Base-by-base conservation (phyloP, 2,888 invertebrate species). In the Noctua pronuba region DNA sequence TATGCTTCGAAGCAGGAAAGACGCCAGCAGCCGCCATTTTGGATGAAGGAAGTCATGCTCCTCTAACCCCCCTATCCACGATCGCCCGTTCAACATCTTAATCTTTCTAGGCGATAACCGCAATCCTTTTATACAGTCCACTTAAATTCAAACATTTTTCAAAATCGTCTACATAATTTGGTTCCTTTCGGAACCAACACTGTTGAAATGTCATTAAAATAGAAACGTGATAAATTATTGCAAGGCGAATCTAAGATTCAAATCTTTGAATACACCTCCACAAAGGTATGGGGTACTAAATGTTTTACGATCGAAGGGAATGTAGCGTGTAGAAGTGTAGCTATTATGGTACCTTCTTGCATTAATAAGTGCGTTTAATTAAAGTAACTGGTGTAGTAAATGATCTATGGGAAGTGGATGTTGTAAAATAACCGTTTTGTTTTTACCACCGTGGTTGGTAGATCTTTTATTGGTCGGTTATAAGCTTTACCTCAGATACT, bases 281-380 rank as follows among this genome's bases (percentile, higher is more conserved):
- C 8, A 41, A 41, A 31, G 46, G 70, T 58, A 64, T 62, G 67
- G 49, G 44, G 68, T 38, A 64, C 58, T 85, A 55, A 81, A 83
- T 81, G 73, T 85, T 83, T 83, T 76, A 83, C n/a, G 68, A 75
- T 75, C 60, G 44, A 69, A 16, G 68, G n/a, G 35, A n/a, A 41
- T 62, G 52, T 66, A n/a, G 75, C 52, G 11, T 31, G 11, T 31
- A 31, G 41, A 49, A 35, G 5, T 77, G 77, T 16, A 24, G 60
- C 58, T 68, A 64, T n/a, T 55, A 46, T n/a, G 24, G 41, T 77
- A 35, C 64, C 49, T 49, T 35, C 49, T 58, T 76, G 21, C 8
- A 44, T 69, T 31, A 28, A 44, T 58, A 58, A 44, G 28, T 49
- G 28, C 13, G 55, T 75, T 76, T 76, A 49, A 82, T 52, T 77